Evolutionary conservation across 2,113 vertebrate species (phyloP), one percentile per base, ranked within the genome.

Genomic region (Psittacus erithacus): DNA sequence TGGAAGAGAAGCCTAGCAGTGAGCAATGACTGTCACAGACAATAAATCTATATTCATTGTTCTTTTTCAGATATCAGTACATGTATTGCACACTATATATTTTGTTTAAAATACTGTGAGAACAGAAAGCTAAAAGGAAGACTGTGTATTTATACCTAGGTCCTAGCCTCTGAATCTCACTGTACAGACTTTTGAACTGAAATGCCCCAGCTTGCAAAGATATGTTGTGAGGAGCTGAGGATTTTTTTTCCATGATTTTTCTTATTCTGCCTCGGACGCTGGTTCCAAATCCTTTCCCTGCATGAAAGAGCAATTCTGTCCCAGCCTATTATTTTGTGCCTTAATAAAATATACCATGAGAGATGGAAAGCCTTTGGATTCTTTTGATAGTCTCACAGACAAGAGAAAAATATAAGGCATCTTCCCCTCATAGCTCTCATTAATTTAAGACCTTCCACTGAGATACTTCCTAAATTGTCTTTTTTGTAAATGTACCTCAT

Each of bases 11-110:
- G 22, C 38, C 43, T 18, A 20, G 25, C 12, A 43, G 13, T 15
- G 22, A 78, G 47, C 20, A 50, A 4, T 17, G 47, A 22, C 10
- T 47, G 22, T 59, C 25, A 63, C 59, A 64, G 19, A n/a, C 23
- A 20, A 10, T 5, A 7, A 29, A 52, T 28, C 27, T 44, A 9
- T 9, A 19, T 2, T 35, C 0, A 2, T 7, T 38, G 18, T 17
- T 44, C 43, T 19, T 80, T 73, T 53, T 49, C 73, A 82, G 1
- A 0, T 28, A 46, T 14, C n/a, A 49, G 28, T 20, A 53, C 17
- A 38, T 5, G 2, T 28, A 41, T 28, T 53, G 18, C n/a, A 47
- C 10, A 16, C 6, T 22, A 18, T 6, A 16, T 41, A 13, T 77
- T 60, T 88, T 55, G 15, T 35, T 74, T 73, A n/a, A 92, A 70